These are phyloP conservation scores for Caenorhabditis panamensis DNA, from an alignment of 2,888 invertebrate species.

Conservation along the genomic window DNA sequence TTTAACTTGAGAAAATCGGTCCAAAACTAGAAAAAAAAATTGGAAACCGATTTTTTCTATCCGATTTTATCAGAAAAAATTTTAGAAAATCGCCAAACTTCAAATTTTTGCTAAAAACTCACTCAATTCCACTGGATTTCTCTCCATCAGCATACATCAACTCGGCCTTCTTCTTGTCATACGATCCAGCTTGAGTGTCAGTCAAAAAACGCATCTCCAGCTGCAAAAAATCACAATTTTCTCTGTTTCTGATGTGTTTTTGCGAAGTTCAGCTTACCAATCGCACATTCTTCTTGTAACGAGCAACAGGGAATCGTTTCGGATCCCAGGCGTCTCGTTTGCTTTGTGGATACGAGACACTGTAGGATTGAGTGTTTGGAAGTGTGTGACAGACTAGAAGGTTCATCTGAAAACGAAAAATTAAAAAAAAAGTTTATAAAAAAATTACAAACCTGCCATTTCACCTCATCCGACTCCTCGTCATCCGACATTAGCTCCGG, in stretches of 20 bases:
- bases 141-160: conserved; percentile 18
- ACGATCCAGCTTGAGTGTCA: conserved; percentile 59
- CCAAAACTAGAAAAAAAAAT: not conserved
- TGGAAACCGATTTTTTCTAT: no score
- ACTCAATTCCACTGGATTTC: conserved; percentile 13
- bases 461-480: conserved; percentile 22
- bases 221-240: conserved; percentile 35
- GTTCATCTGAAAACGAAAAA: conserved; percentile 56
- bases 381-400: conserved; percentile 57
- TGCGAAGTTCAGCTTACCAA: conserved; percentile 52
- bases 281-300: conserved; percentile 69
- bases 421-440: no score
- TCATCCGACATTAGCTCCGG: conserved; percentile 36
- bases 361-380: conserved; percentile 61
- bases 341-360: conserved; percentile 64
- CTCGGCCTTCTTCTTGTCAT: conserved; percentile 61
- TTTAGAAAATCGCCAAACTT: not conserved
- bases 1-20: not conserved
- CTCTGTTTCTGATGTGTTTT: not conserved
- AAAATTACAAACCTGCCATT: conserved; percentile 46
- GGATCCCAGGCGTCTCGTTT: conserved; percentile 61
- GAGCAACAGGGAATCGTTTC: conserved; percentile 41
- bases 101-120: not conserved
- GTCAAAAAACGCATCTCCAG: conserved; percentile 65
- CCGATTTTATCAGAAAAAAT: no score